Base-by-base conservation (phyloP, 2,888 invertebrate genomes). In the Bellardia pandia region DNA sequence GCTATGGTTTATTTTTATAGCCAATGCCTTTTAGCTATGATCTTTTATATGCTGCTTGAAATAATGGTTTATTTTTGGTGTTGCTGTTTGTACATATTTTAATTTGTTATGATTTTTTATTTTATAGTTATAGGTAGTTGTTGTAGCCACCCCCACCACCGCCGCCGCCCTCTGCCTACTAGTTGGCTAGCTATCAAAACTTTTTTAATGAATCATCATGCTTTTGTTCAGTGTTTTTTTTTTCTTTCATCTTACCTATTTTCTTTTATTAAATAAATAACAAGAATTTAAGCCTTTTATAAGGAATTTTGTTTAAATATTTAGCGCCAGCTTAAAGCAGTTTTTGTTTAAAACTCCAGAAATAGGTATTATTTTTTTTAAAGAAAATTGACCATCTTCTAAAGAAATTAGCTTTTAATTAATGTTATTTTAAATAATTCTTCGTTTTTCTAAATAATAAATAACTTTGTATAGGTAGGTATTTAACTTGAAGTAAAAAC, bases 241-340 rank as follows among this genome's bases (percentile, higher is more conserved):
- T 68, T 45, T 8, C 58, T 66, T 53, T 58, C n/a, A 37, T 37
- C 6, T 66, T 23, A 37, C 13, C 23, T 37, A 45, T 30, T 33
- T 51, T 51, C 14, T 33, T 33, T 23, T 37, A 62, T 37, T 8
- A 9, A 62, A 62, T n/a, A 16, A 76, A 51, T 45, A 37, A 23
- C 40, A 56, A 45, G 14, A 56, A 81, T 77, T 81, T 80, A 81
- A 86, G 81, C 71, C 76, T 76, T 53, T 85, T 79, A 30, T 37
- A 51, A 53, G 1, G 7, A 3, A 11, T 37, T 77, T 77, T 56
- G 37, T 66, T 60, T 30, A 62, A 76, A 23, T 64, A 33, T 71
- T 76, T 68, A 90, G 91, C 92, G 91, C 91, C 91, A 90, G 88
- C 88, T 88, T 89, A 87, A 82, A 51, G 8, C 37, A 53, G 23